phyloP scores from a whole-genome alignment of 92 coral and sea anemone genomes.

The Zoanthus sociatus region DNA sequence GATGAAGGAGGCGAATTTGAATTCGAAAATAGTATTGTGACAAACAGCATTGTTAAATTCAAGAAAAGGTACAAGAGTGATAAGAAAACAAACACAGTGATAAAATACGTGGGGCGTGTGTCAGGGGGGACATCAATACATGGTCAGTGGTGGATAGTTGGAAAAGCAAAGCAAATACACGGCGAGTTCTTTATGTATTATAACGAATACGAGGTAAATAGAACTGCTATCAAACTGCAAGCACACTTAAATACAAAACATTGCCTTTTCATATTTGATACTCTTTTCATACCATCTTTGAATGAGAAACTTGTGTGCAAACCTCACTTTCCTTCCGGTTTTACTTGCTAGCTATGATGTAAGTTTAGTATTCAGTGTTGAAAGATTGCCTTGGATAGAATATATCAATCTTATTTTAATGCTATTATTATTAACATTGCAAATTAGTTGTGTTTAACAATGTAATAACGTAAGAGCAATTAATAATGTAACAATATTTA shows the following conservation, averaged over 20 bases:
- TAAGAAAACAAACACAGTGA: constrained; percentile 44
- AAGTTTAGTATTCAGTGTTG: too few relatives aligned
- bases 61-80: constrained; percentile 69
- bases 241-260: neutral
- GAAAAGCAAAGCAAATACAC: constrained; percentile 68
- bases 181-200: constrained; percentile 83
- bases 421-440: too few relatives aligned
- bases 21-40: constrained; percentile 74
- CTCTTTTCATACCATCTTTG: too few relatives aligned
- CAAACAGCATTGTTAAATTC: constrained; percentile 69
- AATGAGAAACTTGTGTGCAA: too few relatives aligned
- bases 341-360: too few relatives aligned
- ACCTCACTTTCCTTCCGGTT: too few relatives aligned
- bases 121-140: constrained; percentile 73
- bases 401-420: too few relatives aligned
- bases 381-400: too few relatives aligned
- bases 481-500: too few relatives aligned
- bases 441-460: too few relatives aligned
- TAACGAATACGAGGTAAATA: constrained; percentile 71
- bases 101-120: constrained; percentile 83
- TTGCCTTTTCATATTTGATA: neutral
- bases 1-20: constrained; percentile 83
- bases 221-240: too few relatives aligned
- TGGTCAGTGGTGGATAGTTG: constrained; percentile 85
- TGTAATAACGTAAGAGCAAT: too few relatives aligned